phyloP scores from a whole-genome alignment of 2,113 vertebrate species.

The Carettochelys insculpta region DNA sequence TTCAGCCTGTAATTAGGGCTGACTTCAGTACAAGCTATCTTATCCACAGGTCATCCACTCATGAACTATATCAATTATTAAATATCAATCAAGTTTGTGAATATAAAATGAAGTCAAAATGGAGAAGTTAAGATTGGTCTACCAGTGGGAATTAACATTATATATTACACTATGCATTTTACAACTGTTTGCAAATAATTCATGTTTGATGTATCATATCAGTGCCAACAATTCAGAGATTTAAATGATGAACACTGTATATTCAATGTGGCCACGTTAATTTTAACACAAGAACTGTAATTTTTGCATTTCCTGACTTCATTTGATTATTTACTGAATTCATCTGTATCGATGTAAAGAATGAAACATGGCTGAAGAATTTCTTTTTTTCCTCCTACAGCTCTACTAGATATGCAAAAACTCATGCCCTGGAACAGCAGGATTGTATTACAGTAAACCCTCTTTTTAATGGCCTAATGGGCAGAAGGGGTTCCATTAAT shows the following conservation, averaged over 20 bases:
- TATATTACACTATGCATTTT: background rate
- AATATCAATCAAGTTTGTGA: background rate
- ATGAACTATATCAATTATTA: background rate
- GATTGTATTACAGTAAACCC: background rate
- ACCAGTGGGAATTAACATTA: background rate
- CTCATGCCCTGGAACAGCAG: background rate
- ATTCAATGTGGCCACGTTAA: background rate
- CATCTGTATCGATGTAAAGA: background rate
- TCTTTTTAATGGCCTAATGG: too few relatives aligned
- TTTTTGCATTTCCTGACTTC: background rate
- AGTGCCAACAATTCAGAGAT: background rate
- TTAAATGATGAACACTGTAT: background rate
- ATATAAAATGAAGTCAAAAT: background rate
- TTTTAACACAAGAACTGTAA: background rate
- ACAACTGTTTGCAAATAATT: background rate
- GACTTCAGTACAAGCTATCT: background rate
- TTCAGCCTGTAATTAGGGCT: background rate
- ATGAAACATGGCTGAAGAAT: background rate
- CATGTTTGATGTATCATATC: background rate
- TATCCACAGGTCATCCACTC: background rate
- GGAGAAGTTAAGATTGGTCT: background rate
- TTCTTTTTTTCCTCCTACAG: background rate
- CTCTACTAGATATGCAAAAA: background rate
- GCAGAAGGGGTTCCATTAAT: too few relatives aligned
- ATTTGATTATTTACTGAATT: background rate